Evolutionary conservation across 2,113 vertebrate genomes (phyloP), one percentile per base, ranked within the genome.

Genomic region (Gila orcuttii): DNA sequence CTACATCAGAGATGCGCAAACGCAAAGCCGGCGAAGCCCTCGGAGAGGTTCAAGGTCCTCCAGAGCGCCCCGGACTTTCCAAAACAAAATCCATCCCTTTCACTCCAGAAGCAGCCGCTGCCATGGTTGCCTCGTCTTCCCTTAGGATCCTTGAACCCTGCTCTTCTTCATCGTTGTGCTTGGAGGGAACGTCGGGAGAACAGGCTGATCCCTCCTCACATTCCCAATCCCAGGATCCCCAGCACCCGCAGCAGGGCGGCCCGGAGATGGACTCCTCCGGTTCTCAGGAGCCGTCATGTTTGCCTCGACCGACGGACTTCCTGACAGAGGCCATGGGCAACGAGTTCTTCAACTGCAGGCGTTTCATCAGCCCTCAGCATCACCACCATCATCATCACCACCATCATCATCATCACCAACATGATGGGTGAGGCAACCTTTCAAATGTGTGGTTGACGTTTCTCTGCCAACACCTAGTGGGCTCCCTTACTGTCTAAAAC

Each of bases 351-450:
- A 99, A 97, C 95, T 99, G 98, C 88, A 94, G 97, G 0, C 96
- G 97, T 55, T 99, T 99, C 92, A 98, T 99, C 36, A 97, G 96
- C 11, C 97, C 97, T 0, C 98, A 98, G 88, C 97, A 98, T 79
- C 98, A 98, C 39, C 98, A n/a, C n/a, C 28, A 98, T 21, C 98
- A 97, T 0, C 98, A 97, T 2, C 96, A 97, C 3, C 96, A 96
- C 4, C 96, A 96, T 2, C 95, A 95, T 0, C 95, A 95, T 1
- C 93, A 94, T 2, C 93, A 94, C 13, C 93, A 88, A 42, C 96
- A 97, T 0, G 97, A 99, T n/a, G 97, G 97, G 97, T 98, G 93
- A 86, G 95, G 39, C 66, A 23, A n/a, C 12, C n/a, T 50, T 50
- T 82, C 25, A 21, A 33, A 69, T 68, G 23, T 25, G 13, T 3